Conservation (phyloP, 23 tunicate genomes). For the Halocynthia roretzi region DNA sequence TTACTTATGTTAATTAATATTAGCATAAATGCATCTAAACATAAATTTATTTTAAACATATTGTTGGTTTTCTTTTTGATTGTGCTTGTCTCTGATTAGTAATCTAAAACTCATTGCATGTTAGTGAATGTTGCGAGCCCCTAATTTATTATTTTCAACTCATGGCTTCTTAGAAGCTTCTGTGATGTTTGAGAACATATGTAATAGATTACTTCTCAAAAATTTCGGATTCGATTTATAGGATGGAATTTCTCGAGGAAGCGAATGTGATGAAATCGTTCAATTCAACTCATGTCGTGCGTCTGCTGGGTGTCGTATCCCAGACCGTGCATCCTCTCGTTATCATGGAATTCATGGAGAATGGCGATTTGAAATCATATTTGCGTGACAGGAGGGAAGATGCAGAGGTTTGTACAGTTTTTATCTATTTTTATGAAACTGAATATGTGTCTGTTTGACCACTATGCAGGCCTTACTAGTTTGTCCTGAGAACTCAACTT, state of each 20-base stretch:
- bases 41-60: too few relatives aligned
- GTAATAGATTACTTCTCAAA: neutral
- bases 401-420: conserved; percentile 42
- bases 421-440: neutral
- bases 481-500: too few relatives aligned
- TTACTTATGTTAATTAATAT: too few relatives aligned
- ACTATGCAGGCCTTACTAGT: too few relatives aligned
- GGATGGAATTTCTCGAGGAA: conserved; percentile 76
- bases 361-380: conserved; percentile 63
- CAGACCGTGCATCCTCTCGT: conserved; percentile 63
- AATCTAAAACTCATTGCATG: too few relatives aligned
- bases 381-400: conserved; percentile 46
- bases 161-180: neutral
- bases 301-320: conserved; percentile 82
- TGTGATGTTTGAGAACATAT: neutral
- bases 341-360: conserved; percentile 81
- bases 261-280: conserved; percentile 88
- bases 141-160: too few relatives aligned
- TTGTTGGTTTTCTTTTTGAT: too few relatives aligned
- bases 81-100: too few relatives aligned
- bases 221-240: conserved; percentile 1
- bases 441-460: too few relatives aligned
- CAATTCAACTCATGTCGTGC: conserved; percentile 81
- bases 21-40: too few relatives aligned
- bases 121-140: too few relatives aligned